These are phyloP conservation scores for Drosophila macrospina DNA, from an alignment of 2,888 invertebrate genomes.

Conservation along the genomic window DNA sequence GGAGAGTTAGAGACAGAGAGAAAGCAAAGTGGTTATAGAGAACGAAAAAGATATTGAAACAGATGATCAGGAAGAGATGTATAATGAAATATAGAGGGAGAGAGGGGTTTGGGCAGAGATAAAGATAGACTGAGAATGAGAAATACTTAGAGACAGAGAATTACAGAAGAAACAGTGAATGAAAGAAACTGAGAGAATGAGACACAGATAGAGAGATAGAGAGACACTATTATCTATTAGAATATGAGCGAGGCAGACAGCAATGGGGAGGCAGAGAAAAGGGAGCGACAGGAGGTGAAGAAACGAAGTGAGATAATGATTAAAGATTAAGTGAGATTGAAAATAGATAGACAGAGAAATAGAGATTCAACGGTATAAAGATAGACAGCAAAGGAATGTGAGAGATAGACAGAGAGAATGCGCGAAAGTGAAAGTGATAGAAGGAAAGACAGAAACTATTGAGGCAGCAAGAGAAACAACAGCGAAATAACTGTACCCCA, in stretches of 20 bases:
- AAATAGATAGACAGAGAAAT: too few species aligned
- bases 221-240: too few species aligned
- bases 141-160: background rate
- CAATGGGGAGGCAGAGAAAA: too few species aligned
- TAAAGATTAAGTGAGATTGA: too few species aligned
- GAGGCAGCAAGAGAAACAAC: background rate
- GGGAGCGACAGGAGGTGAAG: too few species aligned
- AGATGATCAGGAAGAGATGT: background rate
- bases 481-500: constrained; percentile 9
- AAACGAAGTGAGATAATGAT: too few species aligned
- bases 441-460: background rate
- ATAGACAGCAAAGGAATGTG: background rate
- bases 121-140: background rate
- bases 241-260: too few species aligned
- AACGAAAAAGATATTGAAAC: too few species aligned
- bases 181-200: too few species aligned
- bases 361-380: background rate
- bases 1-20: background rate
- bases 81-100: background rate
- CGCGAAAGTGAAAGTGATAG: background rate
- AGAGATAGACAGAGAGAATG: background rate
- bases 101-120: background rate
- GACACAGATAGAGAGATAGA: too few species aligned
- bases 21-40: background rate
- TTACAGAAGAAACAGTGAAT: too few species aligned